Base-by-base conservation (phyloP, 2,113 vertebrate genomes). In the Thryonomys swinderianus region DNA sequence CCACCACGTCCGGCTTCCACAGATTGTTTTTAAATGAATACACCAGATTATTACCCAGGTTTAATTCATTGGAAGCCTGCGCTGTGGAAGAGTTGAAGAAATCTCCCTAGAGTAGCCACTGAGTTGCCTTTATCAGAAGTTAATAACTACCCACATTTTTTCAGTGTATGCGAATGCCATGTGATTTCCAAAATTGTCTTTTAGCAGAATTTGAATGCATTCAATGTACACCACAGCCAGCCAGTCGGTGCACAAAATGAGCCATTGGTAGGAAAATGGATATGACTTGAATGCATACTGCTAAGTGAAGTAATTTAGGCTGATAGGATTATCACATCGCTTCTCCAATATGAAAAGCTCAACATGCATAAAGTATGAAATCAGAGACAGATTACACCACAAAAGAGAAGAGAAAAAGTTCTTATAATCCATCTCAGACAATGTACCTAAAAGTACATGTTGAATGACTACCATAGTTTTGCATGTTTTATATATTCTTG, bases 1-100 rank as follows among this genome's bases (percentile, higher is more conserved):
- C n/a, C n/a, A n/a, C n/a, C n/a, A n/a, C n/a, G n/a, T n/a, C n/a
- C n/a, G n/a, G n/a, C n/a, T 55, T 37, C 34, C 27, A 73, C 18
- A 34, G 6, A 40, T 61, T 85, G 18, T 30, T 91, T 91, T 74
- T 12, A n/a, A 25, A 4, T 86, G 62, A 78, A 79, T 91, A 91
- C 48, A 5, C 34, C 5, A 32, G 20, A 23, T 61, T 48, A 7
- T 27, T 90, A 34, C 13, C 85, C 10, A 51, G 78, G 4, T 85
- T 73, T 93, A 69, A 21, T 84, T 62, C 40, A 66, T n/a, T 14
- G 55, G 55, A 45, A 83, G 92, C 59, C 7, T 83, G 57, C 90
- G 42, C 42, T 25, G 3, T n/a, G 57, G 23, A 80, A 80, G 86
- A 53, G 17, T 51, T 45, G 20, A 78, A 69, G 37, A 45, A 45